Evolutionary conservation across 2,797 vertebrate genomes (phyloP).

Genomic region (Enteromius thamalakanensis): DNA sequence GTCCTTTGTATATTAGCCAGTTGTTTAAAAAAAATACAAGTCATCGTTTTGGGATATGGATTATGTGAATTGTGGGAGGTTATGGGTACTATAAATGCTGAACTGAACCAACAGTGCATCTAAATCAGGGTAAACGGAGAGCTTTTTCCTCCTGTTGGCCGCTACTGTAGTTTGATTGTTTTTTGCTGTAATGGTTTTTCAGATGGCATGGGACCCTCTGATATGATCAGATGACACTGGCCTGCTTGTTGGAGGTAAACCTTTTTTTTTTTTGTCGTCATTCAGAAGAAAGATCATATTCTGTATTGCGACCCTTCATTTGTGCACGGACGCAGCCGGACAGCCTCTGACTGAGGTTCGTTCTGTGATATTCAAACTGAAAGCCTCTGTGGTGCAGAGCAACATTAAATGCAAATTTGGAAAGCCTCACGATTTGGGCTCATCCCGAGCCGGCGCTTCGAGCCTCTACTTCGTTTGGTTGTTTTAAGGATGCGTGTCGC

Average conservation of each 20-base stretch:
- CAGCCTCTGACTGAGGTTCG: neutral
- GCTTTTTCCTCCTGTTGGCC: constrained; percentile 66
- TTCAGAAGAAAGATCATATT: constrained; percentile 1
- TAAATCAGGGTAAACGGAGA: constrained; percentile 73
- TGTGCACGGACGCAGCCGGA: neutral
- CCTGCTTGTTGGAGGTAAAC: constrained; percentile 18
- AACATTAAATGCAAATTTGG: constrained; percentile 72
- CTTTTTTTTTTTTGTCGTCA: constrained; percentile 27
- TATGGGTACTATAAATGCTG: constrained; percentile 40
- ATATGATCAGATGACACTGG: constrained; percentile 39
- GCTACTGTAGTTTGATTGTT: constrained; percentile 41
- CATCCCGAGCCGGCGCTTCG: constrained; percentile 52
- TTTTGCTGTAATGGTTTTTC: constrained; percentile 26
- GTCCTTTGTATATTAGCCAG: constrained; percentile 62
- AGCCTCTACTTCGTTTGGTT: constrained; percentile 61
- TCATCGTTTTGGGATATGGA: constrained; percentile 55
- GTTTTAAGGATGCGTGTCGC: constrained; percentile 48
- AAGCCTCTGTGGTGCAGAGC: constrained; percentile 66
- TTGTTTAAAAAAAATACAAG: constrained; percentile 57
- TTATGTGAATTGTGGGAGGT: constrained; percentile 49
- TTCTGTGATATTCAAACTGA: constrained; percentile 60
- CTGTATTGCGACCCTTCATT: constrained; percentile 35
- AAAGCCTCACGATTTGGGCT: constrained; percentile 60
- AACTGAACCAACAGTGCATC: constrained; percentile 64
- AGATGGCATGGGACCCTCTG: constrained; percentile 21